A percentile compares a stretch with the other conserved stretches of the same genome.
phyloP scores from a whole-genome alignment of 1,140 invertebrate genomes.

The Drosophila pallidifrons region DNA sequence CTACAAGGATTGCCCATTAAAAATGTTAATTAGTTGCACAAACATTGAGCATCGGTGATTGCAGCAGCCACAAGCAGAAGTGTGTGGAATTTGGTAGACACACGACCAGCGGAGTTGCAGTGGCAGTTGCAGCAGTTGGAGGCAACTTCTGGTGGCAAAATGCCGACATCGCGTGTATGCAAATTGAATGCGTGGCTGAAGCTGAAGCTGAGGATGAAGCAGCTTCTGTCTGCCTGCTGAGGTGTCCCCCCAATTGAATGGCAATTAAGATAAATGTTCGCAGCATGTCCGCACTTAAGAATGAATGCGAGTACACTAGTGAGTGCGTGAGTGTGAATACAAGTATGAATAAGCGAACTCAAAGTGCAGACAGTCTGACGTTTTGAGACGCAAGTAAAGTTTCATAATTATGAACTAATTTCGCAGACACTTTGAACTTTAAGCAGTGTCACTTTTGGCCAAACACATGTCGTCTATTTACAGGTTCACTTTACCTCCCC shows the following conservation, averaged over 20 bases:
- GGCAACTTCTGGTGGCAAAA: conserved; percentile 4
- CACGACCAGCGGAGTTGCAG: conserved; percentile 18
- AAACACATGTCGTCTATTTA: conserved; percentile 16
- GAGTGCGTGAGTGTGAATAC: too few species aligned
- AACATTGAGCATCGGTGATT: conserved; percentile 78
- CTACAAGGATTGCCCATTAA: conserved; percentile 81
- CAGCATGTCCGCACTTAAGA: conserved; percentile 76
- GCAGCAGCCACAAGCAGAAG: conserved; percentile 28
- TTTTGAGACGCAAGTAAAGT: conserved; percentile 33
- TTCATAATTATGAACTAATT: conserved; percentile 71
- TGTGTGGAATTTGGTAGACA: conserved; percentile 38
- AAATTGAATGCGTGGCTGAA: conserved; percentile 64
- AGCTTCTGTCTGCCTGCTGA: conserved; percentile 8
- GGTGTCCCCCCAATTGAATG: conserved; percentile 77
- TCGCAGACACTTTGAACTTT: conserved; percentile 58
- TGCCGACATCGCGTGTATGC: conserved; percentile 61
- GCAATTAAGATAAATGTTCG: conserved; percentile 83
- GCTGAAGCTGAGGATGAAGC: not conserved
- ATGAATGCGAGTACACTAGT: not conserved
- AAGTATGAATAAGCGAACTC: not conserved
- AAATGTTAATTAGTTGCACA: conserved; percentile 83
- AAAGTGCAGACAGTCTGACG: conserved; percentile 36
- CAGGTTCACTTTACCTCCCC: conserved; percentile 6
- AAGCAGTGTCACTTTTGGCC: conserved; percentile 2
- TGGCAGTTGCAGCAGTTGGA: conserved; percentile 3